Evolutionary conservation across 2,113 vertebrate genomes (phyloP).

Genomic region (Oxygymnocypris stewartii): DNA sequence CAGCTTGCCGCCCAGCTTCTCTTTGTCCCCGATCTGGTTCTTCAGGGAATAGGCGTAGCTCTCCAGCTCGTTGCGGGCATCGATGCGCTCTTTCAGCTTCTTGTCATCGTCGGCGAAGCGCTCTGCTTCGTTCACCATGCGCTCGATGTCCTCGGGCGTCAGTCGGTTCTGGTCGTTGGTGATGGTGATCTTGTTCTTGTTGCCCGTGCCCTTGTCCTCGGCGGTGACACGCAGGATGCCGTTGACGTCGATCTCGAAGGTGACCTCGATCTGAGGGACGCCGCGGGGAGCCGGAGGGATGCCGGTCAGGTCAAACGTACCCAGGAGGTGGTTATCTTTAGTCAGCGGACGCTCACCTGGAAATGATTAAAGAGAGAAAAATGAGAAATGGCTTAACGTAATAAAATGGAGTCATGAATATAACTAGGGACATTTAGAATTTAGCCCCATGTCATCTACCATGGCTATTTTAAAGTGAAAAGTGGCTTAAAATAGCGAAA

Average conservation of each 20-base stretch:
- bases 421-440: too few species aligned
- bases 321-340: conserved; percentile 97
- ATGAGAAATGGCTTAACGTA: too few species aligned
- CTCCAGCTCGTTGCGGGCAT: conserved; percentile 90
- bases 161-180: conserved; percentile 96
- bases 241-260: conserved; percentile 96
- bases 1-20: conserved; percentile 95
- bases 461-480: too few species aligned
- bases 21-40: conserved; percentile 96
- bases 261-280: conserved; percentile 96
- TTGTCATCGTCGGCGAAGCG: conserved; percentile 95
- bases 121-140: conserved; percentile 95
- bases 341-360: conserved; percentile 94
- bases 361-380: neutral
- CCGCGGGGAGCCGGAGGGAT: conserved; percentile 97
- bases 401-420: too few species aligned
- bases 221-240: conserved; percentile 93
- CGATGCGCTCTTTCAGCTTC: conserved; percentile 93
- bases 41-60: conserved; percentile 97
- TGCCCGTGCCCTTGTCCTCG: conserved; percentile 96
- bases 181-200: conserved; percentile 99
- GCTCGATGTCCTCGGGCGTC: conserved; percentile 92
- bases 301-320: conserved; percentile 93
- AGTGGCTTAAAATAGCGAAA: too few species aligned
- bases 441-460: too few species aligned